A percentile compares a stretch with the other conserved stretches of the same genome.
Evolutionary conservation across 1,140 invertebrate genomes (phyloP).

Genomic region (Caerostris extrusa): DNA sequence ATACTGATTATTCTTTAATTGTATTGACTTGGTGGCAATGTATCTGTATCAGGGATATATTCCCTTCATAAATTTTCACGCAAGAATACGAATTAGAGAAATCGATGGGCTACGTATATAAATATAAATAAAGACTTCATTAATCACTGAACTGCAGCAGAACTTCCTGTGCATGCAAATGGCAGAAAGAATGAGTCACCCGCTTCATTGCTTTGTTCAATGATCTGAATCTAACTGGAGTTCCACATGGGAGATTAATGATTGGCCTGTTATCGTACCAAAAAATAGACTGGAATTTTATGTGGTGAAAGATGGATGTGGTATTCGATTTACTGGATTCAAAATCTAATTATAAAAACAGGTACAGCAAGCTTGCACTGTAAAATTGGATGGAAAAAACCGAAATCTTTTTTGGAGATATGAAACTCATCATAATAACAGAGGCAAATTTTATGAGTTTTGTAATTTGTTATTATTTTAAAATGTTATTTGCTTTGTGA

Average conservation of each 20-base stretch:
- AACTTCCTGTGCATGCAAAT: conserved; percentile 55
- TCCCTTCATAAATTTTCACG: conserved; percentile 56
- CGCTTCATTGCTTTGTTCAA: conserved; percentile 48
- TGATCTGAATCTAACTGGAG: conserved; percentile 44
- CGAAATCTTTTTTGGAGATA: too few relatives aligned
- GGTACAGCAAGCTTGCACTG: neutral
- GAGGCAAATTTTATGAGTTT: too few relatives aligned
- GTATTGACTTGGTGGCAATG: neutral
- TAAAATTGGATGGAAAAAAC: neutral
- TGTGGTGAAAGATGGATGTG: conserved; percentile 38
- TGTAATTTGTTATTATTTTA: too few relatives aligned
- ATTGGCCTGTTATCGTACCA: conserved; percentile 33
- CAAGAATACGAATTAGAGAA: conserved; percentile 4
- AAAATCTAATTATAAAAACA: conserved; percentile 55
- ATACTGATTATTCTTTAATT: conserved; percentile 57
- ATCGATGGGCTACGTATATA: conserved; percentile 34
- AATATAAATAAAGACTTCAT: conserved; percentile 61
- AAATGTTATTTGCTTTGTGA: too few relatives aligned
- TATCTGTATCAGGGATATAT: neutral
- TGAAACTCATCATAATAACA: too few relatives aligned
- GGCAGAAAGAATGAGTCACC: conserved; percentile 49
- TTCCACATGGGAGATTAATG: conserved; percentile 42
- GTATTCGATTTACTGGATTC: neutral
- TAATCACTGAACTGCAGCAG: conserved; percentile 10
- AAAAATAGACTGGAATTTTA: conserved; percentile 55